Evolutionary conservation across 2,888 invertebrate genomes (phyloP).

Genomic region (Cryptus viduatorius): DNA sequence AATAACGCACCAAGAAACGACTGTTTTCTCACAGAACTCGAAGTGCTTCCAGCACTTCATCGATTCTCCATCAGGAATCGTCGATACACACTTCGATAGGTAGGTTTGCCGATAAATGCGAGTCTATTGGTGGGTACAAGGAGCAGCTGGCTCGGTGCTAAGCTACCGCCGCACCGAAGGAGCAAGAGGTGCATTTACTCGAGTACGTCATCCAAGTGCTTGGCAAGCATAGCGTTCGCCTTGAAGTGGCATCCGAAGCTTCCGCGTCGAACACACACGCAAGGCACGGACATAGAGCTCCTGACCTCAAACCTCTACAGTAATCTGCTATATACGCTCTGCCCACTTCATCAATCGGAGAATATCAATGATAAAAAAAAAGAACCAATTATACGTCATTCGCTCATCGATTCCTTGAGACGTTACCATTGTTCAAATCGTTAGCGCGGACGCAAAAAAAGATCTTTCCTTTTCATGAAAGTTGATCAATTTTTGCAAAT

Average conservation of each 20-base stretch:
- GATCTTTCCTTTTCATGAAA: too few relatives aligned
- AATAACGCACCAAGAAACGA: slow-evolving; percentile 13
- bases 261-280: slow-evolving; percentile 36
- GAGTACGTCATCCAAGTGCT: slow-evolving; percentile 76
- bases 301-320: slow-evolving; percentile 31
- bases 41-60: slow-evolving; percentile 59
- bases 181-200: slow-evolving; percentile 73
- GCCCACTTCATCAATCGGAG: neutral
- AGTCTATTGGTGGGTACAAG: slow-evolving; percentile 64
- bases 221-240: slow-evolving; percentile 72
- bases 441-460: too few relatives aligned
- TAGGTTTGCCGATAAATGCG: slow-evolving; percentile 53
- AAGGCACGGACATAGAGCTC: slow-evolving; percentile 39
- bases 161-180: slow-evolving; percentile 50
- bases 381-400: neutral
- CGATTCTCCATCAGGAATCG: slow-evolving; percentile 61
- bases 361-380: neutral
- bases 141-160: slow-evolving; percentile 67
- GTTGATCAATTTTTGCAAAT: too few relatives aligned
- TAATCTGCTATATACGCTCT: neutral
- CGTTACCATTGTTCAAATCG: too few relatives aligned
- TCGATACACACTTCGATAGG: slow-evolving; percentile 46
- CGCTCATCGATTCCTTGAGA: too few relatives aligned
- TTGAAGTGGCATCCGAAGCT: slow-evolving; percentile 53
- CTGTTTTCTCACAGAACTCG: slow-evolving; percentile 13